Evolutionary conservation across 2,113 vertebrate species (phyloP).

Genomic region (Mohoua ochrocephala): DNA sequence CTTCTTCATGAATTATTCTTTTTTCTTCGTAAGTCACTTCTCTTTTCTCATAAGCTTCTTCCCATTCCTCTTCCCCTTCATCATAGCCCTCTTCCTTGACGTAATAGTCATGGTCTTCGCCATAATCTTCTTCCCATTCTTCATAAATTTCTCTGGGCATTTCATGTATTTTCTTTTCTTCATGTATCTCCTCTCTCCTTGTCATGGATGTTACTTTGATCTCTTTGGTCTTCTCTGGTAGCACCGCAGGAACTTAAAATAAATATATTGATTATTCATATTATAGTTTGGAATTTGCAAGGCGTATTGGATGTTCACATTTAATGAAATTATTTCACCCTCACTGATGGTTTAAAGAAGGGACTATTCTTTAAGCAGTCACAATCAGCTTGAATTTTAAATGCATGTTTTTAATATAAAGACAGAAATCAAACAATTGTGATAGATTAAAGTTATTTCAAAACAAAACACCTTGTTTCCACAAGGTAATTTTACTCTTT

Average conservation of each 20-base stretch:
- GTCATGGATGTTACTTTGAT: constrained; percentile 71
- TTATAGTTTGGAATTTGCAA: background rate
- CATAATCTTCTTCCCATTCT: constrained; percentile 77
- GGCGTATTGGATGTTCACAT: background rate
- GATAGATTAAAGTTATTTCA: background rate
- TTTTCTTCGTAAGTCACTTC: constrained; percentile 69
- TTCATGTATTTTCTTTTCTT: constrained; percentile 57
- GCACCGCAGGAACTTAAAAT: constrained; percentile 69
- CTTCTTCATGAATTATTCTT: constrained; percentile 68
- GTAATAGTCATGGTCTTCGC: constrained; percentile 73
- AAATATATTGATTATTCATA: background rate
- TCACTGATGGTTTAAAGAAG: background rate
- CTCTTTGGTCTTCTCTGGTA: constrained; percentile 74
- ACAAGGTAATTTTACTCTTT: background rate
- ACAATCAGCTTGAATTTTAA: background rate
- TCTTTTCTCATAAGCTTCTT: constrained; percentile 61
- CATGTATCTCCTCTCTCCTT: constrained; percentile 70
- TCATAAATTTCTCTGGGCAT: constrained; percentile 62
- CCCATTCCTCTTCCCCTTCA: constrained; percentile 66
- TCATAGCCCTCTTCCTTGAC: constrained; percentile 71
- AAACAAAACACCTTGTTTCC: background rate
- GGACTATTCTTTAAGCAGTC: background rate
- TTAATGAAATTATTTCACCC: background rate
- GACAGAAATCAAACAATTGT: background rate
- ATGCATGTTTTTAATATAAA: background rate